Conservation (phyloP, 2,113 vertebrate genomes). For the Xenopus laevis region DNA sequence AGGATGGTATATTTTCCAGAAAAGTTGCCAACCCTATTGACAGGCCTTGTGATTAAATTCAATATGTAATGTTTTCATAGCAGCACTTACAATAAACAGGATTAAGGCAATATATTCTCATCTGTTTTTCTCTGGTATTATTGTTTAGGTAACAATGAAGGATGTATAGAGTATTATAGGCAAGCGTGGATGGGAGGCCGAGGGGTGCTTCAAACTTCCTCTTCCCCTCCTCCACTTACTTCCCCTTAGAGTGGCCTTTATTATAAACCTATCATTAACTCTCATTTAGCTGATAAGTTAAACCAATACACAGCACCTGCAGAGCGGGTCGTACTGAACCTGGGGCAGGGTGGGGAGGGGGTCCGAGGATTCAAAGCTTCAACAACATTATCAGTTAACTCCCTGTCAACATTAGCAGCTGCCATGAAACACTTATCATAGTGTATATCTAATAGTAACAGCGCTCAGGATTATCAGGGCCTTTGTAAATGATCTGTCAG, state of each 20-base stretch:
- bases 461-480: not conserved
- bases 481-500: slow-evolving; percentile 6
- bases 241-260: not conserved
- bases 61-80: no score
- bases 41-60: no score
- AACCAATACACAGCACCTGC: slow-evolving; percentile 33
- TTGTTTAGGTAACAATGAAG: not conserved
- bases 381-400: slow-evolving; percentile 15
- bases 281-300: slow-evolving; percentile 20
- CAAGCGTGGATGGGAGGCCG: not conserved
- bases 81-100: not conserved
- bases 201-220: slow-evolving; percentile 13
- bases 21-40: no score
- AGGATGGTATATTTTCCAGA: no score
- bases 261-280: slow-evolving; percentile 20
- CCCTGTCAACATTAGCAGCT: slow-evolving; percentile 32
- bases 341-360: not conserved
- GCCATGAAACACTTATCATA: slow-evolving; percentile 13
- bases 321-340: not conserved
- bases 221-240: not conserved
- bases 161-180: not conserved
- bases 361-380: not conserved
- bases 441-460: slow-evolving; percentile 10
- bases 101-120: not conserved
- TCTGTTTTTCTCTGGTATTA: not conserved